Evolutionary conservation across 2,888 invertebrate species (phyloP).

Genomic region (Cerceris rybyensis): DNA sequence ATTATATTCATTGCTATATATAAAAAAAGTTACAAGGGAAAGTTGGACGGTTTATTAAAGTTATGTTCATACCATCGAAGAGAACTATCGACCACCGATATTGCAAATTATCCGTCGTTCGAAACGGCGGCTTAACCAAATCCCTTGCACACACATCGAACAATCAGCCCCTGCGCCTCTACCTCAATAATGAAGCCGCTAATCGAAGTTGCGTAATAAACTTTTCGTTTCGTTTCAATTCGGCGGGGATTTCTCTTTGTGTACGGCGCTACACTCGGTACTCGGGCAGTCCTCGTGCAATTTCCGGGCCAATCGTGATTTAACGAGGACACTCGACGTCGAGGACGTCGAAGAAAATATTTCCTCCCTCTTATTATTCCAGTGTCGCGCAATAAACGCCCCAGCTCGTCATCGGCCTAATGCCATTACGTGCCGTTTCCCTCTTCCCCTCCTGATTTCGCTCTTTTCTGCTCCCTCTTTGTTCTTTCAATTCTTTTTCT

Average conservation of each 20-base stretch:
- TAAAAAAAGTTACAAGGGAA: too few species aligned
- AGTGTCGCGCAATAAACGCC: not conserved
- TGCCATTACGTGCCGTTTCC: not conserved
- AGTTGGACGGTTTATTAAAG: too few species aligned
- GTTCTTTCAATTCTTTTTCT: not conserved
- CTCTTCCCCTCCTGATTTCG: too few species aligned
- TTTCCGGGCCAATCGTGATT: conserved; percentile 15
- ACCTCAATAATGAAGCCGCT: not conserved
- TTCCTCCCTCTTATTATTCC: conserved; percentile 9
- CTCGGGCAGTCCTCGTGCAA: not conserved
- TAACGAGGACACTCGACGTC: conserved; percentile 12
- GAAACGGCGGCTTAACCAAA: too few species aligned
- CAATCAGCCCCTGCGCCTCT: not conserved
- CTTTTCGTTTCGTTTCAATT: conserved; percentile 1
- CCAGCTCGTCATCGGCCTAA: not conserved
- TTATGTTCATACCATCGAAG: too few species aligned
- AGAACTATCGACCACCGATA: too few species aligned
- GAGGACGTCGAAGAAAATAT: not conserved
- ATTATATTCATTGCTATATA: too few species aligned
- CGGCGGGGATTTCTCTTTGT: not conserved
- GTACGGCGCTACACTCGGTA: not conserved
- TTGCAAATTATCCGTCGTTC: too few species aligned
- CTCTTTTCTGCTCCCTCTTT: not conserved
- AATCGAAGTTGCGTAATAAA: not conserved
- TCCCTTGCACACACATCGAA: not conserved